Evolutionary conservation across 2,113 vertebrate species (phyloP), one percentile per base, ranked within the genome.

Genomic region (Grus americana): DNA sequence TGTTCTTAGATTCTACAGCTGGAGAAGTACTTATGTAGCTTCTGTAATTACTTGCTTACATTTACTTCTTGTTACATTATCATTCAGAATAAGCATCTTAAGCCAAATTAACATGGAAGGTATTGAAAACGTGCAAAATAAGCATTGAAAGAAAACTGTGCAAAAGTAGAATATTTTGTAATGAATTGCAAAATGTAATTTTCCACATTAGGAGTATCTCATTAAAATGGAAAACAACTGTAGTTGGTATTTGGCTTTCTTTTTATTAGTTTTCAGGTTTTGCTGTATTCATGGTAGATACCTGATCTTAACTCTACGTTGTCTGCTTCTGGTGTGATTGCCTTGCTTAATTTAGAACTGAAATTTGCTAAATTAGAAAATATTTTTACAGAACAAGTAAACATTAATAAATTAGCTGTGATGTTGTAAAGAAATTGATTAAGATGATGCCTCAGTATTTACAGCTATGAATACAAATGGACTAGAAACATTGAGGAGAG

Each of bases 81-180:
- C 32, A 71, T 79, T 94, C 61, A 75, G 63, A 81, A 9, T 59
- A 80, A 86, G 26, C 22, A 55, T 54, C 30, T 63, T 84, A 65
- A 81, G 29, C 20, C 54, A 91, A 79, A 78, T 65, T 58, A 70
- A 63, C 1, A 0, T 79, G 54, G 63, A 79, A 91, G 5, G 32
- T 79, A 54, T 55, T 92, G 65, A 82, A 90, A 90, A 67, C 11
- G 62, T 34, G 54, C 50, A 94, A 66, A 94, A 70, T 47, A 70
- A 88, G 12, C 20, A 58, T n/a, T 57, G 72, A 66, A 85, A 73
- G 23, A 88, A 79, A 88, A 46, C 20, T 72, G 10, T 66, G 63
- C 19, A 59, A 65, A 95, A 73, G 30, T 61, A 85, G 32, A 65
- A 29, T 75, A 78, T 79, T 89, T 85, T 3, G 2, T 62, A 73